Evolutionary conservation across 1,140 invertebrate genomes (phyloP), one percentile per base, ranked within the genome.

Genomic region (Ganaspis sp.): DNA sequence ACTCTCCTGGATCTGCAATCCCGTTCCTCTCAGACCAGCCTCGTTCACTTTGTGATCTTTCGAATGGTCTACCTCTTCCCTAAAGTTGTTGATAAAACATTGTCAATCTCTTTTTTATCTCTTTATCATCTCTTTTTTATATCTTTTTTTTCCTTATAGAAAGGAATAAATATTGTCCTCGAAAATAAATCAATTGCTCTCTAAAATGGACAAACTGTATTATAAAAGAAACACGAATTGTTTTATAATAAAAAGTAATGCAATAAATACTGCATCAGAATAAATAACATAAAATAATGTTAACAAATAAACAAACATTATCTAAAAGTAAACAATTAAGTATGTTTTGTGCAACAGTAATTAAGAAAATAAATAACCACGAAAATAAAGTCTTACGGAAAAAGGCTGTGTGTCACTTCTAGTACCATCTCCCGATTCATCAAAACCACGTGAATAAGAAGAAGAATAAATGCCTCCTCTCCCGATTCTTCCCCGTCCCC

Each of bases 1-100:
- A 94, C 70, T 94, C 93, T 3, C 89, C 87, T 70, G 90, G 73
- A 85, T 92, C 88, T n/a, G 92, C 90, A n/a, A 89, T 92, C 1
- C 94, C 94, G 84, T 95, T 95, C 74, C 94, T 84, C 81, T 94
- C 94, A 53, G 89, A 90, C 93, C 94, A 94, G 23, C 89, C 88
- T 4, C 93, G 89, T 78, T 92, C 91, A 53, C 82, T 90, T 83
- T 90, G 90, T 80, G 89, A 90, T 81, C 90, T 89, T 76, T 91
- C 90, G 42, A 90, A 91, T 29, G 87, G 84, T 54, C 90, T 84
- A 49, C 82, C 87, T 86, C 90, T 88, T 74, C 79, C 77, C 87
- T 90, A 70, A 37, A 84, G 15, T 64, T 49, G 29, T 3, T 34
- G 2, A 34, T 3, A 34, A 34, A 34, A n/a, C n/a, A n/a, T n/a